These are phyloP conservation scores for Pocillopora meandrina DNA, from an alignment of 92 coral and sea anemone genomes.

Conservation along the genomic window DNA sequence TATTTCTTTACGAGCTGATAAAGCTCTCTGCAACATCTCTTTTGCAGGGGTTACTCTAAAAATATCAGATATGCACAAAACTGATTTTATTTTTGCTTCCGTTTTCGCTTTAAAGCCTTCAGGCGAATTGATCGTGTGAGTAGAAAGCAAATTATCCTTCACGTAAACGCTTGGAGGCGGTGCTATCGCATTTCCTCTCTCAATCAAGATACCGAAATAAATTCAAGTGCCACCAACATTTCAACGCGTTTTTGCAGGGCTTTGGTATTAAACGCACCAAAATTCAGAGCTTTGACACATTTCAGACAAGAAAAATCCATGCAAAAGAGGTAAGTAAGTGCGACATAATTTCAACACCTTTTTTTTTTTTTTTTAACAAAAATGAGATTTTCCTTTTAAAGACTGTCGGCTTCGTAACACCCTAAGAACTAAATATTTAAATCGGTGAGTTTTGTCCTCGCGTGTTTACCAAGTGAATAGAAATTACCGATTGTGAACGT, in stretches of 20 bases:
- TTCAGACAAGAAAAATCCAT: background rate
- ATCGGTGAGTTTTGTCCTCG: background rate
- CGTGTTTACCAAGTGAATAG: constrained; percentile 4
- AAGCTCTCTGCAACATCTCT: no score
- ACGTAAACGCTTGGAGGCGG: constrained; percentile 15
- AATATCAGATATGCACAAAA: background rate
- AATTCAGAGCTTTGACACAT: background rate
- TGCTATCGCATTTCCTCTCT: constrained; percentile 4
- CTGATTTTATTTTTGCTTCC: background rate
- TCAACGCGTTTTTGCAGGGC: background rate
- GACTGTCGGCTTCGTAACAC: no score
- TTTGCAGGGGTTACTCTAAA: background rate
- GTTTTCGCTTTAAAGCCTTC: background rate
- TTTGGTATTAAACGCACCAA: background rate
- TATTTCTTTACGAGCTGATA: no score
- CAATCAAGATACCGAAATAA: background rate
- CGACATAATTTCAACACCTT: background rate
- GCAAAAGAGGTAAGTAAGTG: background rate
- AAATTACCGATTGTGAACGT: background rate
- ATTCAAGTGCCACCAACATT: background rate
- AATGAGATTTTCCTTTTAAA: no score
- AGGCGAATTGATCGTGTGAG: background rate
- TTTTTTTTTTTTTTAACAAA: background rate
- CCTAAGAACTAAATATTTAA: background rate
- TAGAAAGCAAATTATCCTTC: constrained; percentile 3